Percentiles rank a stretch among this genome's conserved stretches.
Conservation (phyloP, 2,113 vertebrate species). For the Hyperopisus bebe region DNA sequence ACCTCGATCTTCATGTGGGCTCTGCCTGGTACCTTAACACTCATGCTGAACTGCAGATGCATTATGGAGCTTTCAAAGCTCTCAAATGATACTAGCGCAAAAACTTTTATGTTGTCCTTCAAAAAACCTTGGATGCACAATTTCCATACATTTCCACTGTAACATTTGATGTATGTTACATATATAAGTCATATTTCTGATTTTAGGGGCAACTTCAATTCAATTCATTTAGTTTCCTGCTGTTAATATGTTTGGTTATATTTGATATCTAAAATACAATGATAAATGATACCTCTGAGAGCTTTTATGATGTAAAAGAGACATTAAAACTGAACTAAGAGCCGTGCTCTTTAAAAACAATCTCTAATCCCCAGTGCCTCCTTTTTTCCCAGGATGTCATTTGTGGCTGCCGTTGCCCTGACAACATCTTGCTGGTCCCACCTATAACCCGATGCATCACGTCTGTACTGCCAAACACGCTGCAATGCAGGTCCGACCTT, state of each 20-base stretch:
- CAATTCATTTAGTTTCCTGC: neutral
- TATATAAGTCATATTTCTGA: neutral
- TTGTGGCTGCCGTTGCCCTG: neutral
- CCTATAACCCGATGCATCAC: neutral
- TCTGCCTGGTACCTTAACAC: conserved; percentile 55
- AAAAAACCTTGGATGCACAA: neutral
- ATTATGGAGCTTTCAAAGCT: neutral
- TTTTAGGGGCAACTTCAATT: neutral
- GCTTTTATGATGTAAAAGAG: neutral
- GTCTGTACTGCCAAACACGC: neutral
- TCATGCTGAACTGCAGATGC: conserved; percentile 20
- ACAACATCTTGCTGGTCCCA: neutral
- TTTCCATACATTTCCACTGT: neutral
- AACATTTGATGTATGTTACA: neutral
- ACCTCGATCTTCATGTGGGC: conserved; percentile 49
- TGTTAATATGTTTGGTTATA: neutral
- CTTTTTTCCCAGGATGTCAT: neutral
- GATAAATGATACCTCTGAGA: neutral
- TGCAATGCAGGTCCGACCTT: neutral
- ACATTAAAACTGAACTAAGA: neutral
- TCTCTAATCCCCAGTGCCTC: neutral
- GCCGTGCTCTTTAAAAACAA: neutral
- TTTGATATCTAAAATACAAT: neutral
- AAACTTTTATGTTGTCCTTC: neutral
- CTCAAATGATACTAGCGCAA: neutral